Conservation (phyloP, 1,140 invertebrate species). For the Polypedilum vanderplanki region DNA sequence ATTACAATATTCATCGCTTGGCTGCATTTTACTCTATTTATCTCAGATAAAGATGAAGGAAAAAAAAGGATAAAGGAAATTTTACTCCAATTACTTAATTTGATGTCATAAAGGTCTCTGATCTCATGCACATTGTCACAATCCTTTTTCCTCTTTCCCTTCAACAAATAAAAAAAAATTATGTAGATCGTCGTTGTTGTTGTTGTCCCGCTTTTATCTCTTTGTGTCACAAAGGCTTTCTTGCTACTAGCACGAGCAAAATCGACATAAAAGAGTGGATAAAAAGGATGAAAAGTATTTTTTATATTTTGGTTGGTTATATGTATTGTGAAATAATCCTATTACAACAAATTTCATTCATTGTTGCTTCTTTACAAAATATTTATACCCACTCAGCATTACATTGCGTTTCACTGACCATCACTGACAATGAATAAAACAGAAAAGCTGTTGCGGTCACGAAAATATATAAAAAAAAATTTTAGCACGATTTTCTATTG, state of each 20-base stretch:
- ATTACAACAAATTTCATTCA: not conserved
- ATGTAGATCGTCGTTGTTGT: not conserved
- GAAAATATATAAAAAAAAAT: no score
- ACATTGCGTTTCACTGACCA: no score
- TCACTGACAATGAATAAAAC: no score
- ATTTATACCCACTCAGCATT: no score
- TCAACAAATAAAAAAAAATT: not conserved
- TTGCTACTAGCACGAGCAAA: not conserved
- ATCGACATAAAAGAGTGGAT: not conserved
- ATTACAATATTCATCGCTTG: not conserved
- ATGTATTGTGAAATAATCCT: not conserved
- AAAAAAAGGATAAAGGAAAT: not conserved
- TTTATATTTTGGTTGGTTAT: no score
- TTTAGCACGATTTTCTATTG: no score
- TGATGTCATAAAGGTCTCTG: not conserved
- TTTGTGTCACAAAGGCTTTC: not conserved
- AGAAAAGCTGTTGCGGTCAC: no score
- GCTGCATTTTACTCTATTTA: no score
- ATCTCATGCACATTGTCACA: not conserved
- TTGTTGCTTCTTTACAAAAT: no score
- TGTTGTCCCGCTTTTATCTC: not conserved
- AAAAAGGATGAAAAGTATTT: not conserved
- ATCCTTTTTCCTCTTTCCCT: not conserved
- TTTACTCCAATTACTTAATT: slow-evolving; percentile 9
- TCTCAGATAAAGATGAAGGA: no score